These are phyloP conservation scores for Apistogramma diplotaenia DNA, from an alignment of 2,113 vertebrate genomes.

Conservation along the genomic window DNA sequence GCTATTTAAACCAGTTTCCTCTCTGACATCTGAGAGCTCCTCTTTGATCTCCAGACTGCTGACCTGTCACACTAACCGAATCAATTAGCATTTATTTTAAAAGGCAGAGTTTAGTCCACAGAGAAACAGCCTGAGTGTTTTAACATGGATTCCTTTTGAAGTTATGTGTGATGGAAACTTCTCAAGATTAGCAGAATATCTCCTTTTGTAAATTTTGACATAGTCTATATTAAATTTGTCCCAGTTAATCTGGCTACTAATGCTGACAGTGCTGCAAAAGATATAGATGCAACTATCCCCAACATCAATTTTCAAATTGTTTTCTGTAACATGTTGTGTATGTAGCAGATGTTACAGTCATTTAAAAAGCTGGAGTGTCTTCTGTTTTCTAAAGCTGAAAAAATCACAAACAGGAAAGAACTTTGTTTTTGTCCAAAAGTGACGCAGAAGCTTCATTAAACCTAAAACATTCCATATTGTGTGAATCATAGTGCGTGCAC, in stretches of 20 bases:
- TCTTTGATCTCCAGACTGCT: slow-evolving; percentile 53
- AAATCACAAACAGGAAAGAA: neutral
- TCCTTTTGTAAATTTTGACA: neutral
- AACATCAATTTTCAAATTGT: neutral
- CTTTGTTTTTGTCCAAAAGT: neutral
- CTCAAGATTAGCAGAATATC: neutral
- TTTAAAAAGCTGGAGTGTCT: neutral
- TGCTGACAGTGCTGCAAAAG: neutral
- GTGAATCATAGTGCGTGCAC: slow-evolving; percentile 9
- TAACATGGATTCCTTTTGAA: slow-evolving; percentile 5
- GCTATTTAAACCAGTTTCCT: slow-evolving; percentile 19
- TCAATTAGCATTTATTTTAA: slow-evolving; percentile 41
- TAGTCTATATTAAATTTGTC: neutral
- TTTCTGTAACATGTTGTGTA: neutral
- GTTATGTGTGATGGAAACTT: neutral
- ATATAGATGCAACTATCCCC: neutral
- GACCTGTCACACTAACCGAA: slow-evolving; percentile 35
- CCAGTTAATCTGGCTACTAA: neutral
- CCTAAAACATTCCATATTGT: slow-evolving; percentile 11
- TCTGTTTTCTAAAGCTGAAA: neutral
- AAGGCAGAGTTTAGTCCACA: slow-evolving; percentile 7
- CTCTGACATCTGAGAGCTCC: slow-evolving; percentile 23
- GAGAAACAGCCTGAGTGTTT: neutral
- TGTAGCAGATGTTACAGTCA: neutral
- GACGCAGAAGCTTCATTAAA: neutral